These are phyloP conservation scores for Eumeta japonica DNA, from an alignment of 1,140 invertebrate species.

Conservation along the genomic window DNA sequence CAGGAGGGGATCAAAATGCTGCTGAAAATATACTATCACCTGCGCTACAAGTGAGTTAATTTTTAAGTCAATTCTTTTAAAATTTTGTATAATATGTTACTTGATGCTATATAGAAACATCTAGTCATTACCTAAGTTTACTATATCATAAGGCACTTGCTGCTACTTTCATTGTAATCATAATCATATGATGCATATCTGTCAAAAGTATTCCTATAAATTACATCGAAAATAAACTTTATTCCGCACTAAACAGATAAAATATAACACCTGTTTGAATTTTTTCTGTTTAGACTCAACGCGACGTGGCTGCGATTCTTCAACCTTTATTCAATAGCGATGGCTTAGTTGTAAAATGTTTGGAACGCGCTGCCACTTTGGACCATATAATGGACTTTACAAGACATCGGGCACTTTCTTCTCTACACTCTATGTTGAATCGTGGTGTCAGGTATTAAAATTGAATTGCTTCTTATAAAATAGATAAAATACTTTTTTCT, in stretches of 20 bases:
- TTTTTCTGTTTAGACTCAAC: constrained; percentile 68
- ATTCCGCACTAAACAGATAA: neutral
- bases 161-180: too few relatives aligned
- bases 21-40: constrained; percentile 78
- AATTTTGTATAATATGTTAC: too few relatives aligned
- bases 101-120: constrained; percentile 2
- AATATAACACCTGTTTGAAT: neutral
- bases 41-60: constrained; percentile 64
- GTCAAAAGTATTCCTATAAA: too few relatives aligned
- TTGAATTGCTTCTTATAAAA: neutral
- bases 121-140: neutral
- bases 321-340: constrained; percentile 86
- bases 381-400: constrained; percentile 99
- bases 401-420: constrained; percentile 86
- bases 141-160: too few relatives aligned
- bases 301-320: constrained; percentile 83
- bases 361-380: constrained; percentile 86
- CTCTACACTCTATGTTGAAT: constrained; percentile 97
- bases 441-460: constrained; percentile 72
- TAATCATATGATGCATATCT: too few relatives aligned
- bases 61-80: too few relatives aligned
- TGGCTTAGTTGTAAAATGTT: constrained; percentile 86
- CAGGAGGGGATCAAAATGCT: constrained; percentile 42
- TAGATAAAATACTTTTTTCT: neutral
- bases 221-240: too few relatives aligned